Base-by-base conservation (phyloP, 2,797 vertebrate species). In the Iguana delicatissima region DNA sequence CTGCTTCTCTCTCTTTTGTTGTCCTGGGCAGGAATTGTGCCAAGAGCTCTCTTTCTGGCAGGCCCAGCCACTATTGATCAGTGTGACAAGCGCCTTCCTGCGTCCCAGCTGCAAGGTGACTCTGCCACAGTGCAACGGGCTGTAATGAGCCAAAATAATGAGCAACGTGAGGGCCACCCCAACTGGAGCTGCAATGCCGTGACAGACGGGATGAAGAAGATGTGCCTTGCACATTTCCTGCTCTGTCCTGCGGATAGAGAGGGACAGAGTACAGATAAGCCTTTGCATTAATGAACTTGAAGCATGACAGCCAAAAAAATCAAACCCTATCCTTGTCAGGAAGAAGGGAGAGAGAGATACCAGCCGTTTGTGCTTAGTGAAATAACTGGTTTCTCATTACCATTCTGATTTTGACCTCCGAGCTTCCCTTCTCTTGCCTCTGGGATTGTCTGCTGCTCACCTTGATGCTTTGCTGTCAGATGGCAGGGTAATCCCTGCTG, bases 231-330 rank as follows among this genome's bases (percentile, higher is more conserved):
- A 18, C 80, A 73, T 14, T 32, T 0, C 0, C 32, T 52, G 72
- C 80, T 55, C 74, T 0, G 0, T 84, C 52, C 90, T 6, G n/a
- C 46, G 82, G 55, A 52, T 73, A 84, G 0, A 0, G 90, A 0
- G 90, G 0, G 7, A 32, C 0, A 0, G 90, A 0, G 7, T 26
- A 46, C 22, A 32, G 80, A 35, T 9, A 13, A 69, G 69, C 0
- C 0, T 0, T 0, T 0, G 0, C 80, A 0, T 46, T 4, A 26
- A 20, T 0, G 38, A 84, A 57, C 22, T 0, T 0, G 80, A 0
- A 1, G 67, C 0, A 1, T 0, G 50, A 81, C 16, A 0, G 38
- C 69, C 67, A 32, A 35, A 14, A 50, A 18, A 16, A 3, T 26
- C 42, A 77, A 77, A 13, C 8, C 57, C 3, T 0, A 0, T 4